A percentile compares a stretch with the other conserved stretches of the same genome.
These are phyloP conservation scores for Toxotes chatareus DNA, from an alignment of 2,113 vertebrate species.

Conservation along the genomic window DNA sequence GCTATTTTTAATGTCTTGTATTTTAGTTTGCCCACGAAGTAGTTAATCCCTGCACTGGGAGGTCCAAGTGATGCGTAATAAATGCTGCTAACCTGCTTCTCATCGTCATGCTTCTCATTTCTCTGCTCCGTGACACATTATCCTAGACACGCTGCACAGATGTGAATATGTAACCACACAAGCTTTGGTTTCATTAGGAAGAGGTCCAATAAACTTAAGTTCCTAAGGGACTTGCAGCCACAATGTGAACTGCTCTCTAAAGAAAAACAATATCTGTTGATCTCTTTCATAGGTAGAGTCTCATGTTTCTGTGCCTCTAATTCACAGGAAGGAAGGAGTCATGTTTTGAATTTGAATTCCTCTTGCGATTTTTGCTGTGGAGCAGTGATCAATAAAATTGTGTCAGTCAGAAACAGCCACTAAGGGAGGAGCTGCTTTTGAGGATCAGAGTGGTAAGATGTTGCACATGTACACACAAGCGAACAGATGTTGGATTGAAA, in stretches of 20 bases:
- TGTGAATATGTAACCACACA: neutral
- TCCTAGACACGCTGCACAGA: constrained; percentile 15
- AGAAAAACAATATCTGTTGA: neutral
- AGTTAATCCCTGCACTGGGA: constrained; percentile 4
- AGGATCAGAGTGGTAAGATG: neutral
- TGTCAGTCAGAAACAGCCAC: neutral
- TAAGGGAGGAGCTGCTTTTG: neutral
- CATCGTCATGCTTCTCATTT: constrained; percentile 11
- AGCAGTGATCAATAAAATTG: constrained; percentile 11
- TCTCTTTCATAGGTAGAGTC: neutral
- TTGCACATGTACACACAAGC: neutral
- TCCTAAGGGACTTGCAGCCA: neutral
- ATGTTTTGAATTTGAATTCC: constrained; percentile 11
- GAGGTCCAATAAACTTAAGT: neutral
- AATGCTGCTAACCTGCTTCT: constrained; percentile 12
- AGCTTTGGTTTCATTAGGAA: constrained; percentile 7
- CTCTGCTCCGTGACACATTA: constrained; percentile 2
- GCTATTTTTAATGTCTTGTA: neutral
- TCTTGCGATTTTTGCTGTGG: neutral
- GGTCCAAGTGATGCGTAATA: constrained; percentile 3
- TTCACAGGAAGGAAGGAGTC: neutral
- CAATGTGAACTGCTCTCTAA: neutral
- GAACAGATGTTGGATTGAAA: neutral
- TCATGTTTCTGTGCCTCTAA: neutral
- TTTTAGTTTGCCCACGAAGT: neutral